Conservation (phyloP, 2,797 vertebrate species). For the Anguilla pacifica region DNA sequence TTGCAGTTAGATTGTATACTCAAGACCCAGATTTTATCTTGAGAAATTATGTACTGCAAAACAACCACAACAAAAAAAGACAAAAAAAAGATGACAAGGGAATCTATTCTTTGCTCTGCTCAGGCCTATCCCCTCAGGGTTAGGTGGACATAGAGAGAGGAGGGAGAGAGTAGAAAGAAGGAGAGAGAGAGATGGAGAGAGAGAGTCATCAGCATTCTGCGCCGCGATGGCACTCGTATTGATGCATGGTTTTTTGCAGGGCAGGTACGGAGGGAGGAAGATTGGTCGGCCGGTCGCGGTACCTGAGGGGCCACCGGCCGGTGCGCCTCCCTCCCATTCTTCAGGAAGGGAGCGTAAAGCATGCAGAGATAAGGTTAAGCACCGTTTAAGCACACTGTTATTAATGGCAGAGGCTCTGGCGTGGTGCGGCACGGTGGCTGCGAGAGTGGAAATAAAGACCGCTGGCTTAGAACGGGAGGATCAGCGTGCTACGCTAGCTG, state of each 20-base stretch:
- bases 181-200: not conserved
- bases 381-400: conserved; percentile 72
- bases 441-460: conserved; percentile 1
- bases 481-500: no score
- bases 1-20: not conserved
- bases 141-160: not conserved
- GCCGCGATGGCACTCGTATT: conserved; percentile 40
- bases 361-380: conserved; percentile 70
- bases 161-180: not conserved
- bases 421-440: not conserved
- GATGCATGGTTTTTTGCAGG: conserved; percentile 49
- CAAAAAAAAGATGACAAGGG: conserved; percentile 63
- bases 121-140: not conserved
- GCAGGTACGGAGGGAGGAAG: conserved; percentile 17
- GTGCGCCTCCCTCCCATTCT: conserved; percentile 53
- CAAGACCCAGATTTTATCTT: not conserved
- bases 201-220: conserved; percentile 56
- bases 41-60: not conserved
- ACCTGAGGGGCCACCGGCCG: conserved; percentile 39
- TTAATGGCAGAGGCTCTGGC: conserved; percentile 63
- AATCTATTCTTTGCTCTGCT: conserved; percentile 54
- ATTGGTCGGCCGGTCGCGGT: conserved; percentile 34
- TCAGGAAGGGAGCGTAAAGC: conserved; percentile 66
- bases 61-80: not conserved
- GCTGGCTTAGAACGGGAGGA: not conserved